Evolutionary conservation across 2,888 invertebrate species (phyloP).

Genomic region (Cacoxenus indagator): DNA sequence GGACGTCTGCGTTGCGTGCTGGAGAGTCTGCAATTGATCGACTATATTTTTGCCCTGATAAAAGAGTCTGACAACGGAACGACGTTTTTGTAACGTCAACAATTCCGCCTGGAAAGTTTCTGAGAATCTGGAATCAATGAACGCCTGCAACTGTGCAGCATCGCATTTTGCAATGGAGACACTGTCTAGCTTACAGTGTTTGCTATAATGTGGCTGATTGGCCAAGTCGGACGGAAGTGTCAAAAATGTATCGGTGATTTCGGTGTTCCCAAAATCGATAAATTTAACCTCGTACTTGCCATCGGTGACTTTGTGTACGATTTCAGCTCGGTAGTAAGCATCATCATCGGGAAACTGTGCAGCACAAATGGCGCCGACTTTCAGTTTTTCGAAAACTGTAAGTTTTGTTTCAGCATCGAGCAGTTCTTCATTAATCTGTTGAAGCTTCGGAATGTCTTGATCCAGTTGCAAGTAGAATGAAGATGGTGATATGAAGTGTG

Average conservation of each 20-base stretch:
- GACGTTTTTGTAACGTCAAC: conserved; percentile 52
- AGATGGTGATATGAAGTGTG: conserved; percentile 77
- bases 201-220: conserved; percentile 73
- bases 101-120: conserved; percentile 69
- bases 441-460: conserved; percentile 67
- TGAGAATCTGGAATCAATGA: conserved; percentile 77
- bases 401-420: conserved; percentile 63
- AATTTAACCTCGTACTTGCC: conserved; percentile 83
- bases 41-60: conserved; percentile 66
- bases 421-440: conserved; percentile 63
- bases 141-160: conserved; percentile 75
- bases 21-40: conserved; percentile 47
- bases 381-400: conserved; percentile 44
- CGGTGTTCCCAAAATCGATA: conserved; percentile 79
- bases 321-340: conserved; percentile 90
- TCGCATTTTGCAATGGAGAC: conserved; percentile 74
- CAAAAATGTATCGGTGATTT: conserved; percentile 74
- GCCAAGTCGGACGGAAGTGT: conserved; percentile 75
- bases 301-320: conserved; percentile 75
- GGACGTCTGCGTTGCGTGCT: conserved; percentile 29
- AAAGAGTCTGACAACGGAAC: conserved; percentile 50
- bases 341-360: conserved; percentile 87
- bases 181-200: conserved; percentile 75
- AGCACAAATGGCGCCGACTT: conserved; percentile 76
- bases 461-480: conserved; percentile 82